Evolutionary conservation across 2,888 invertebrate genomes (phyloP).

Genomic region (Argyresthia albistria): DNA sequence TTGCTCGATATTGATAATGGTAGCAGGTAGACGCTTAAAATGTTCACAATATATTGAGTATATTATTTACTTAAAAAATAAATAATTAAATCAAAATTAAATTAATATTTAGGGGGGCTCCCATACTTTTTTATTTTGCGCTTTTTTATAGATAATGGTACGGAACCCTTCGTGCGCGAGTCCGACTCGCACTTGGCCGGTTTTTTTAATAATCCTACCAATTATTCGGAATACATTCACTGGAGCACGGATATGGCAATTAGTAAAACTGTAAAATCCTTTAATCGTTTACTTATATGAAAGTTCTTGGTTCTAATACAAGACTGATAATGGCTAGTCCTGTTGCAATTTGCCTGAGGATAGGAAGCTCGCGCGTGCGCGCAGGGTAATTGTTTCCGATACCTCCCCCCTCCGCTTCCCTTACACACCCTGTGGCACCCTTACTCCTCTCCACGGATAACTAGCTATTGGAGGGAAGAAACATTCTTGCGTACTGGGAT

Average conservation of each 20-base stretch:
- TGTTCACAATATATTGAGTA: too few species aligned
- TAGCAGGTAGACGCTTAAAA: too few species aligned
- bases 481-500: neutral
- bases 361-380: constrained; percentile 62
- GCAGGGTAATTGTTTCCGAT: constrained; percentile 57
- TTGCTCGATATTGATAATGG: too few species aligned
- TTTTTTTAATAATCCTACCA: too few species aligned
- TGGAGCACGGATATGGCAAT: constrained; percentile 61
- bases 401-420: constrained; percentile 6
- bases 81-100: too few species aligned
- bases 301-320: neutral
- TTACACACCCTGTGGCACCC: constrained; percentile 3
- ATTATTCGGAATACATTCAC: constrained; percentile 19
- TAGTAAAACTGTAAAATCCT: constrained; percentile 23
- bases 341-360: neutral
- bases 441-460: neutral
- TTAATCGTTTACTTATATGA: neutral
- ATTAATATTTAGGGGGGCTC: too few species aligned
- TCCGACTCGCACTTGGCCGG: too few species aligned
- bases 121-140: too few species aligned
- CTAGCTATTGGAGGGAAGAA: neutral
- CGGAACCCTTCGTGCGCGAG: too few species aligned
- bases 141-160: too few species aligned
- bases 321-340: neutral
- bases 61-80: too few species aligned